phyloP scores from a whole-genome alignment of 2,113 vertebrate species.

The Pachypanchax playfairii region DNA sequence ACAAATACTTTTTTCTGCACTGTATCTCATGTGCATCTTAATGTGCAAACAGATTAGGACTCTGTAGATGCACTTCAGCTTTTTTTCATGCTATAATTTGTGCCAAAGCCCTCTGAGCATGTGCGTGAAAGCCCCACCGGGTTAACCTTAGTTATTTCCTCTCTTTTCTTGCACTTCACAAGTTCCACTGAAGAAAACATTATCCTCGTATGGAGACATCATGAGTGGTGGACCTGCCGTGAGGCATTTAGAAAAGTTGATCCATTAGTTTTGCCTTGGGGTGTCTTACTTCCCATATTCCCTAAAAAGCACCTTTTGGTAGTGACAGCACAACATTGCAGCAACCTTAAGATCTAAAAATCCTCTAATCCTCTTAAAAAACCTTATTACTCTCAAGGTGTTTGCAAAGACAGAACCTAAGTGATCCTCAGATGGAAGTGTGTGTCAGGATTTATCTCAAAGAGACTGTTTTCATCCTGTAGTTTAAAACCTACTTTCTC shows the following conservation, averaged over 20 bases:
- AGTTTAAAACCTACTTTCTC: slow-evolving; percentile 41
- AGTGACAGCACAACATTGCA: slow-evolving; percentile 44
- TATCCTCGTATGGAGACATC: slow-evolving; percentile 18
- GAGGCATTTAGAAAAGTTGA: slow-evolving; percentile 42
- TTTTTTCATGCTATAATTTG: not conserved
- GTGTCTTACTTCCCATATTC: slow-evolving; percentile 42
- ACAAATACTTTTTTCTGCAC: too few relatives aligned
- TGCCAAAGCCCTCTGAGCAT: too few relatives aligned
- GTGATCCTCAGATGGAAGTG: slow-evolving; percentile 50
- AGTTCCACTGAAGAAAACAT: slow-evolving; percentile 30
- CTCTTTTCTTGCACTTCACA: slow-evolving; percentile 6
- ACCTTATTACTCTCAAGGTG: slow-evolving; percentile 48
- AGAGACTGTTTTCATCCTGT: slow-evolving; percentile 46
- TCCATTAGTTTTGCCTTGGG: slow-evolving; percentile 56
- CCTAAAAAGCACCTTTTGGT: slow-evolving; percentile 41
- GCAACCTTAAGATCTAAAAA: slow-evolving; percentile 59
- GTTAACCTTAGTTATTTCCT: slow-evolving; percentile 2
- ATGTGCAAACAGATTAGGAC: not conserved
- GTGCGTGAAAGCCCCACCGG: not conserved
- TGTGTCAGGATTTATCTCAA: slow-evolving; percentile 37
- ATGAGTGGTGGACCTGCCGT: slow-evolving; percentile 17
- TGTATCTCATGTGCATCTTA: not conserved
- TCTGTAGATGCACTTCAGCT: not conserved
- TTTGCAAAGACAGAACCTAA: slow-evolving; percentile 48
- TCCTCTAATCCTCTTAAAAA: slow-evolving; percentile 66